Base-by-base conservation (phyloP, 1,140 invertebrate genomes). In the Cydia amplana region DNA sequence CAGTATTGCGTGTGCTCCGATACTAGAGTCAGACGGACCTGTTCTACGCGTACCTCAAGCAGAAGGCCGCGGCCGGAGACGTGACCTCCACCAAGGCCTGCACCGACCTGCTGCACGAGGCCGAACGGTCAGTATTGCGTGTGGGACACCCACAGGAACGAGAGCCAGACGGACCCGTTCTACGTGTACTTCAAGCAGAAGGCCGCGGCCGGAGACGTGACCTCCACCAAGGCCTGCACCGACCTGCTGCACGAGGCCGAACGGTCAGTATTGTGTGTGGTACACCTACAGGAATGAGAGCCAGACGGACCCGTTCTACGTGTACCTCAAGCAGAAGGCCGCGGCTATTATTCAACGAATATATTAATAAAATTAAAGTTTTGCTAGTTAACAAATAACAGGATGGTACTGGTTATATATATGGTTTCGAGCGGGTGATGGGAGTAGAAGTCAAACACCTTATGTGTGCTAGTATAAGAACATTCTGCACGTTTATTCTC, bases 301-400 rank as follows among this genome's bases (percentile, higher is more conserved):
- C n/a, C n/a, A n/a, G n/a, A 96, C 99, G 94, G 97, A 99, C 86
- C 96, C 99, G 79, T 97, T 99, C 87, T 99, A 99, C 87, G 96
- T 96, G 75, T 95, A 96, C 89, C 95, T 98, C 18, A 97, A 98
- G 93, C 95, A 95, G 82, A 95, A 95, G 80, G 93, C 95, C 7
- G 95, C 96, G 80, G 93, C 94, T n/a, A n/a, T n/a, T n/a, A n/a
- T n/a, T n/a, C n/a, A n/a, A n/a, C n/a, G n/a, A n/a, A n/a, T n/a
- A n/a, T n/a, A n/a, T n/a, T n/a, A n/a, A n/a, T n/a, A n/a, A n/a
- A n/a, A n/a, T n/a, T n/a, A n/a, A n/a, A n/a, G n/a, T n/a, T n/a
- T n/a, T n/a, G n/a, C n/a, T n/a, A n/a, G n/a, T n/a, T n/a, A n/a
- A n/a, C n/a, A n/a, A n/a, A n/a, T n/a, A n/a, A n/a, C n/a, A n/a